Conservation (phyloP, 2,113 vertebrate genomes). For the Cyphomyrus discorhynchus region DNA sequence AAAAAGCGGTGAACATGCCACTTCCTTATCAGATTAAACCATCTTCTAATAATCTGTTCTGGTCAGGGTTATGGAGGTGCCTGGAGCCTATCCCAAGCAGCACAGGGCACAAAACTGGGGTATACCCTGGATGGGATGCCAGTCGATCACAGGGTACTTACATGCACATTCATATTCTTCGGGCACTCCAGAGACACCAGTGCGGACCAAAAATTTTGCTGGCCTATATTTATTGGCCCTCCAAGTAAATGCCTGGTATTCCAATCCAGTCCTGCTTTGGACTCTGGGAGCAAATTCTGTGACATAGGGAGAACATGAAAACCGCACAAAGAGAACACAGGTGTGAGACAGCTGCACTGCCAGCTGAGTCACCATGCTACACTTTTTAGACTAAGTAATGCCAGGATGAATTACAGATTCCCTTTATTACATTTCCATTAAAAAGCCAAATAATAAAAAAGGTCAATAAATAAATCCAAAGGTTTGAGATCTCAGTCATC, state of each 20-base stretch:
- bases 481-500: background rate
- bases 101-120: background rate
- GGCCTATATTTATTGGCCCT: background rate
- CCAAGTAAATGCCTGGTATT: background rate
- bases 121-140: background rate
- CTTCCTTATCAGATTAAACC: background rate
- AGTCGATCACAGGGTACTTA: background rate
- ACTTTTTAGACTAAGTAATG: background rate
- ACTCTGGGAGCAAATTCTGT: background rate
- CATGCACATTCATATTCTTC: background rate
- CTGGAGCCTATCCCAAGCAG: background rate
- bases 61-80: background rate
- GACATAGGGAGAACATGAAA: background rate
- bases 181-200: background rate
- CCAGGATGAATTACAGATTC: background rate
- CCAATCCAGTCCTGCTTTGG: background rate
- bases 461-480: background rate
- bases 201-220: background rate
- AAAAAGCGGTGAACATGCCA: background rate
- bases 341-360: background rate
- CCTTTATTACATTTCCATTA: background rate
- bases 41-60: background rate
- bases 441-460: background rate
- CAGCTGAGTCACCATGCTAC: background rate
- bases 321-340: background rate